Conservation (phyloP, 2,888 invertebrate species). For the Chymomyza fuscimana region DNA sequence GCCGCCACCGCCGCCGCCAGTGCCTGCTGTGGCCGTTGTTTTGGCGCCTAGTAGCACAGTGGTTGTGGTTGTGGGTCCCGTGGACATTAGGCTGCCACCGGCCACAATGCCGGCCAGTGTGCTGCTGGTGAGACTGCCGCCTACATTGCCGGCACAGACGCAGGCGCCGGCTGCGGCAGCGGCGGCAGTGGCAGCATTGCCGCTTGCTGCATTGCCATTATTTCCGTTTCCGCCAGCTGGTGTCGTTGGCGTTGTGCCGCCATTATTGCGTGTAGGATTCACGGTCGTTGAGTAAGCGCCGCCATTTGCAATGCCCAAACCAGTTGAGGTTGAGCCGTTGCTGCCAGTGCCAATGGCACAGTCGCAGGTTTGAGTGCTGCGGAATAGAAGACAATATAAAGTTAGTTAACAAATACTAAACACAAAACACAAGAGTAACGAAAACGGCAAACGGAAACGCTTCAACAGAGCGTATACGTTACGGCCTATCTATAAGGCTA, state of each 20-base stretch:
- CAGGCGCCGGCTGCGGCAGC: conserved; percentile 34
- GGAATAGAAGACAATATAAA: background rate
- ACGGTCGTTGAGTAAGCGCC: conserved; percentile 76
- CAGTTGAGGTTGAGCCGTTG: conserved; percentile 69
- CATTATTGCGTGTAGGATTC: conserved; percentile 77
- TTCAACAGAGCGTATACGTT: conserved; percentile 7
- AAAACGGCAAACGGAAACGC: conserved; percentile 42
- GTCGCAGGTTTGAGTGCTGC: conserved; percentile 79
- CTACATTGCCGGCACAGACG: conserved; percentile 34
- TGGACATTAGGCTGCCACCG: conserved; percentile 77
- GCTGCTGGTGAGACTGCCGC: conserved; percentile 36
- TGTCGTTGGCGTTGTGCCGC: conserved; percentile 75
- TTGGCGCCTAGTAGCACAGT: conserved; percentile 78
- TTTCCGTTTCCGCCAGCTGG: conserved; percentile 71
- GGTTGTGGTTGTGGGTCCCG: conserved; percentile 78
- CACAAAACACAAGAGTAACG: background rate
- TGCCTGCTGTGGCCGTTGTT: conserved; percentile 62
- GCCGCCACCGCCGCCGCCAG: conserved; percentile 55
- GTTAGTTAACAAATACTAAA: background rate
- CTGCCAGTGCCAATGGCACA: conserved; percentile 74
- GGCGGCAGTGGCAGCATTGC: conserved; percentile 33
- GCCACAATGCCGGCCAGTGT: conserved; percentile 74
- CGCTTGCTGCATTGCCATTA: conserved; percentile 55
- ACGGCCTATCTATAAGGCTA: background rate
- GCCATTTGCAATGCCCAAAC: conserved; percentile 45